Evolutionary conservation across 2,888 invertebrate genomes (phyloP).

Genomic region (Junonia oenone): DNA sequence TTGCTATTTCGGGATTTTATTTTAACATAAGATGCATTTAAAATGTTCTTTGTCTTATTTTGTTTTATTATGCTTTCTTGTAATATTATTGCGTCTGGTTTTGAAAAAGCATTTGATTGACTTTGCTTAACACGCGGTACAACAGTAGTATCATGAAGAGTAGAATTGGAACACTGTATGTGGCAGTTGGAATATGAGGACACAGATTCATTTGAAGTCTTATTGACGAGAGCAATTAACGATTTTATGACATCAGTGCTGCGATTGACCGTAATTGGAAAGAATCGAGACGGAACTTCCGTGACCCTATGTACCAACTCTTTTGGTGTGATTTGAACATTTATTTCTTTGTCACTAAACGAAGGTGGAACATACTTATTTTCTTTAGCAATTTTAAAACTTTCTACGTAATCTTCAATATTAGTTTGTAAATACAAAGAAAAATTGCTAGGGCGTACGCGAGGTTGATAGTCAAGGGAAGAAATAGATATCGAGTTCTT

Average conservation of each 20-base stretch:
- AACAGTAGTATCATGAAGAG: slow-evolving; percentile 33
- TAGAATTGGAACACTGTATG: slow-evolving; percentile 32
- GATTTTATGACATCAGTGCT: slow-evolving; percentile 43
- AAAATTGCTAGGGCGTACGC: slow-evolving; percentile 44
- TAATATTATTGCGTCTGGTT: slow-evolving; percentile 12
- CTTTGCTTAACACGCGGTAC: slow-evolving; percentile 28
- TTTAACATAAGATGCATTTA: slow-evolving; percentile 6
- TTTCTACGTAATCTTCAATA: slow-evolving; percentile 23
- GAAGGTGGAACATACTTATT: slow-evolving; percentile 25
- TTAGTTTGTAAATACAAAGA: slow-evolving; percentile 40
- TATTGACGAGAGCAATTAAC: slow-evolving; percentile 37
- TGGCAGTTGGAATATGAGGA: slow-evolving; percentile 39
- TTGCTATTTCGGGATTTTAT: slow-evolving; percentile 14
- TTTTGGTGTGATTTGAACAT: slow-evolving; percentile 37
- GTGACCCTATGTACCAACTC: slow-evolving; percentile 42
- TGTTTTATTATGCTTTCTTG: not conserved
- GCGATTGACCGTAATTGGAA: slow-evolving; percentile 36
- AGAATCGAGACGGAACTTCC: slow-evolving; percentile 44
- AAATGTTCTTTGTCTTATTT: not conserved
- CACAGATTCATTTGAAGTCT: slow-evolving; percentile 44
- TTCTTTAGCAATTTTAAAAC: slow-evolving; percentile 2
- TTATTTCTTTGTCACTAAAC: slow-evolving; percentile 52
- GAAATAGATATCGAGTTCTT: slow-evolving; percentile 41
- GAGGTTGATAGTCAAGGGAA: slow-evolving; percentile 46
- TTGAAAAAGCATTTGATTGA: not conserved